Conservation (phyloP, 2,113 vertebrate genomes). For the Halichoeres trimaculatus region DNA sequence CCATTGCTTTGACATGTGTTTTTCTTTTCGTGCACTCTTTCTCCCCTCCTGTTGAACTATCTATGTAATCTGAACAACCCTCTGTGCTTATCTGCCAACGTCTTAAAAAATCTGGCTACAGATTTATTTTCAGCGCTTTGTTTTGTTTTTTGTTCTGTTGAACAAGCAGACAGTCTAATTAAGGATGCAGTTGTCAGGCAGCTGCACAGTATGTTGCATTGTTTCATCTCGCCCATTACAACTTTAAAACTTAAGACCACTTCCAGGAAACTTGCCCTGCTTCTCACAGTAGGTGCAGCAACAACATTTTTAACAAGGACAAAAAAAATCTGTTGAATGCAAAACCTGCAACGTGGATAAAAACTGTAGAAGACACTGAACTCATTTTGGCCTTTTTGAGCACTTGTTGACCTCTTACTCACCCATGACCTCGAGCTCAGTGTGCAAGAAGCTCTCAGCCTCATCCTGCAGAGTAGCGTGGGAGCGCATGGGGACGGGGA, state of each 20-base stretch:
- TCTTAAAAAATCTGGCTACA: constrained; percentile 3
- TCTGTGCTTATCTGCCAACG: background rate
- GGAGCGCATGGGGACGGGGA: constrained; percentile 86
- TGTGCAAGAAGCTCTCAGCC: constrained; percentile 89
- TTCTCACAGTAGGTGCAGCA: background rate
- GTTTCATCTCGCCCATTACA: background rate
- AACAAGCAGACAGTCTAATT: background rate
- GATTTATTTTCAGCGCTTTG: background rate
- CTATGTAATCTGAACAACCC: constrained; percentile 3
- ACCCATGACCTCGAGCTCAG: constrained; percentile 91
- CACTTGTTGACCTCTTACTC: constrained; percentile 57
- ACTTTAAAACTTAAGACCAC: background rate
- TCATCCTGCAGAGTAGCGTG: constrained; percentile 88
- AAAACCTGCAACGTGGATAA: background rate
- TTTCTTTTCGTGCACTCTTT: background rate
- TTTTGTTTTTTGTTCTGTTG: background rate
- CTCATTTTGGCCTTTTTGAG: background rate
- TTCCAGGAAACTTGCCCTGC: background rate
- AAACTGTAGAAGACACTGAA: constrained; percentile 1
- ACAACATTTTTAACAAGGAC: no score
- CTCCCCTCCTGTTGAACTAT: background rate
- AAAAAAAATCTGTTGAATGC: no score
- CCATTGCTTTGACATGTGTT: background rate
- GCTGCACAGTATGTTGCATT: background rate
- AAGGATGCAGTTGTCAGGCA: constrained; percentile 1